Conservation (phyloP, 2,888 invertebrate species). For the Macrosiphum euphorbiae region DNA sequence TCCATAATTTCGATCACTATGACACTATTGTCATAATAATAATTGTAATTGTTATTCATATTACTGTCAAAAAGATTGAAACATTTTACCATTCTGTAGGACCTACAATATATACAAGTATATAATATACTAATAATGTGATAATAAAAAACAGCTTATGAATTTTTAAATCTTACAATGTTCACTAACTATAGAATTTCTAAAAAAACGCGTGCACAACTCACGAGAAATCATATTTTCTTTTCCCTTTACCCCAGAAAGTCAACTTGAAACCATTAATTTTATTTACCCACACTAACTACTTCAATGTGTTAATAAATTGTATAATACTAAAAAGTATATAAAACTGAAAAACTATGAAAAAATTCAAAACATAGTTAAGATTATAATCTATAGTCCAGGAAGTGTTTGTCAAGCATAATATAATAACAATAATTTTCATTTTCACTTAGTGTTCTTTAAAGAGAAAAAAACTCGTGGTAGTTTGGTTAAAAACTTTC, state of each 20-base stretch:
- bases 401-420: not conserved
- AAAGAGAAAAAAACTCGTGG: not conserved
- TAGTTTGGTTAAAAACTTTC: not conserved
- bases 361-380: not conserved
- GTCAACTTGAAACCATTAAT: not conserved
- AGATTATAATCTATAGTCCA: not conserved
- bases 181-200: not conserved
- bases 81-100: not conserved
- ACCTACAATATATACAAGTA: not conserved
- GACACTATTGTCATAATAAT: constrained; percentile 4
- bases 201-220: not conserved
- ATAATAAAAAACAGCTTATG: not conserved
- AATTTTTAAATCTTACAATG: not conserved
- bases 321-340: not conserved
- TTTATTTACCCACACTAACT: not conserved
- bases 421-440: not conserved
- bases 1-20: constrained; percentile 27
- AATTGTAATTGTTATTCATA: not conserved
- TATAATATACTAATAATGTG: not conserved
- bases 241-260: not conserved
- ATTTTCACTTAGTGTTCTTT: not conserved
- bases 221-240: not conserved
- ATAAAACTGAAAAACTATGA: not conserved
- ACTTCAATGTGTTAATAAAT: not conserved
- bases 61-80: not conserved